Evolutionary conservation across 2,113 vertebrate species (phyloP).

Genomic region (Silurus meridionalis): DNA sequence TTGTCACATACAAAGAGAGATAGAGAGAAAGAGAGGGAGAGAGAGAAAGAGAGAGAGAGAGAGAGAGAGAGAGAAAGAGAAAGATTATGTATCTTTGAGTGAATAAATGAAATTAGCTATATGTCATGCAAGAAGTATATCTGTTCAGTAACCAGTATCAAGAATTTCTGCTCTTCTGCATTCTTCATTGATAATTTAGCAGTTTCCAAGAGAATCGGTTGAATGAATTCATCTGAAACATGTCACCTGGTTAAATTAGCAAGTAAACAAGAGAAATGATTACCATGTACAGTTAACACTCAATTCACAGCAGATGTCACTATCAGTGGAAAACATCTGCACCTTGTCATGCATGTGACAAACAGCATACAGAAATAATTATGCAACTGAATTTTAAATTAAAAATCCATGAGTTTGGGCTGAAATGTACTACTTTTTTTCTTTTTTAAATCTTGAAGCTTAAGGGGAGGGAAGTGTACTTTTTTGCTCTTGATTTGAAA

Average conservation of each 20-base stretch:
- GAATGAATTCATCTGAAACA: slow-evolving; percentile 8
- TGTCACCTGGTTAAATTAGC: slow-evolving; percentile 13
- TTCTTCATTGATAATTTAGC: neutral
- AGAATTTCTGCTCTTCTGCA: neutral
- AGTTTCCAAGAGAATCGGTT: neutral
- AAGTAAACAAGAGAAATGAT: slow-evolving; percentile 28
- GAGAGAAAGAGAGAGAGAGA: neutral
- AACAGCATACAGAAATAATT: slow-evolving; percentile 4
- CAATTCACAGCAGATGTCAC: slow-evolving; percentile 27
- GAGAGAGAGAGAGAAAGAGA: neutral
- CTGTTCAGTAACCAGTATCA: neutral
- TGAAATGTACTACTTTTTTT: neutral
- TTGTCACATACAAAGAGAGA: neutral
- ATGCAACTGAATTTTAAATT: neutral
- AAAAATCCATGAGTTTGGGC: neutral
- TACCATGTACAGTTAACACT: neutral
- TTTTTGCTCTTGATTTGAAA: neutral
- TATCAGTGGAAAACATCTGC: slow-evolving; percentile 6
- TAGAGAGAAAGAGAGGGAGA: neutral
- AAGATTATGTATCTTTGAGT: neutral
- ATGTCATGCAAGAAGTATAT: neutral
- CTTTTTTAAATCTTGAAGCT: neutral
- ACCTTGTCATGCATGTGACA: slow-evolving; percentile 15
- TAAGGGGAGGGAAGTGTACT: neutral
- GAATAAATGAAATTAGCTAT: neutral